phyloP scores from a whole-genome alignment of 2,797 vertebrate genomes.

The Rhinophrynus dorsalis region DNA sequence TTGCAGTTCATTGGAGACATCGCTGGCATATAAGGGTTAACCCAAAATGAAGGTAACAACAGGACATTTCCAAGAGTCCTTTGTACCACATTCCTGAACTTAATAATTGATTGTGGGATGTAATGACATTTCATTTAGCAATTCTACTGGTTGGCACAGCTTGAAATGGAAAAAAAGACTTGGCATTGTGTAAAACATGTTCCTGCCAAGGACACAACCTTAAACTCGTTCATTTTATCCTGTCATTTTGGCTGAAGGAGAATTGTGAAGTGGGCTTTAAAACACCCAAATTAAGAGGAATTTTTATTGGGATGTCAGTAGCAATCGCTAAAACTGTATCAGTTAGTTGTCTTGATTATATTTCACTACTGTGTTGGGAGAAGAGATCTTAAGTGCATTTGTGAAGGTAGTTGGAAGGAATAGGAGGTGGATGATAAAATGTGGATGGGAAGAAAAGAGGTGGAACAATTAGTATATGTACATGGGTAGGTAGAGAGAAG shows the following conservation, averaged over 20 bases:
- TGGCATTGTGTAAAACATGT: slow-evolving; percentile 40
- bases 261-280: background rate
- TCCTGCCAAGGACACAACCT: slow-evolving; percentile 53
- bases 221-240: slow-evolving; percentile 40
- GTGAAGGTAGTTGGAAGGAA: too few relatives aligned
- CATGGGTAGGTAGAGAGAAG: too few relatives aligned
- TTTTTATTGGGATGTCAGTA: background rate
- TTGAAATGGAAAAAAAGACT: slow-evolving; percentile 30
- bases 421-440: too few relatives aligned
- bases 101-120: slow-evolving; percentile 52
- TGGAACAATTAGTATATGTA: too few relatives aligned
- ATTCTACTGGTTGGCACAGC: slow-evolving; percentile 20
- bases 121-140: slow-evolving; percentile 21
- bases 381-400: too few relatives aligned
- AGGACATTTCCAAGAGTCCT: slow-evolving; percentile 32
- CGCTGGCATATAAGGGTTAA: too few relatives aligned
- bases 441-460: too few relatives aligned
- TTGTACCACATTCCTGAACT: slow-evolving; percentile 52
- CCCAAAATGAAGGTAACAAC: slow-evolving; percentile 7
- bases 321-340: background rate
- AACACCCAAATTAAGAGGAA: background rate
- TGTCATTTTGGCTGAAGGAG: slow-evolving; percentile 39
- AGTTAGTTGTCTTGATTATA: background rate
- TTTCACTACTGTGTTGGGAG: too few relatives aligned
- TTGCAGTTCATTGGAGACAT: background rate